phyloP scores from a whole-genome alignment of 2,888 invertebrate genomes.

The Phorcus lineatus region DNA sequence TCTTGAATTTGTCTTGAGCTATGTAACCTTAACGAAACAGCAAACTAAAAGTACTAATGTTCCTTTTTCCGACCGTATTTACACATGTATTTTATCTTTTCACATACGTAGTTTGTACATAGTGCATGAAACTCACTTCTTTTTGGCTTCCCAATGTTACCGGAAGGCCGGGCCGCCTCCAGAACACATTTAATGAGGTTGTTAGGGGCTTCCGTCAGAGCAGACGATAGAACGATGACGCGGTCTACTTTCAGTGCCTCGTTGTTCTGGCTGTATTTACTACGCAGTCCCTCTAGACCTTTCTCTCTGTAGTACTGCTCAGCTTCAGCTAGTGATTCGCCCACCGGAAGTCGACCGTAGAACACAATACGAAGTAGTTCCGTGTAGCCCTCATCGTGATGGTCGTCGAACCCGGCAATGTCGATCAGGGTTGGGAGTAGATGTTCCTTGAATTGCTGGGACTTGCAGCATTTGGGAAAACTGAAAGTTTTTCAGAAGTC shows the following conservation, averaged over 20 bases:
- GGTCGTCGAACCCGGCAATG: conserved; percentile 27
- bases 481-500: background rate
- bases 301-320: background rate
- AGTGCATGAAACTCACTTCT: background rate
- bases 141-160: conserved; percentile 17
- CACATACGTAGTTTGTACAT: too few species aligned
- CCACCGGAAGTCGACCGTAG: conserved; percentile 31
- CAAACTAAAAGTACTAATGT: too few species aligned
- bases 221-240: conserved; percentile 35
- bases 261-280: conserved; percentile 19
- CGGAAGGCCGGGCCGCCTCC: conserved; percentile 29
- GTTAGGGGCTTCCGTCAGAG: conserved; percentile 16
- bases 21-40: too few species aligned
- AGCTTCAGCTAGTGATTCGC: conserved; percentile 16
- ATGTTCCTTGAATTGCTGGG: background rate
- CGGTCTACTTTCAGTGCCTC: conserved; percentile 30
- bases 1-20: too few species aligned
- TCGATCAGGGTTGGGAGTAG: conserved; percentile 32
- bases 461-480: conserved; percentile 9
- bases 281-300: conserved; percentile 20
- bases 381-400: background rate
- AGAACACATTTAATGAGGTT: conserved; percentile 32
- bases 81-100: too few species aligned
- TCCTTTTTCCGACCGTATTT: too few species aligned
- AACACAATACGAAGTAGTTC: conserved; percentile 31